Base-by-base conservation (phyloP, 2,113 vertebrate species). In the Notarius lentiginosus region DNA sequence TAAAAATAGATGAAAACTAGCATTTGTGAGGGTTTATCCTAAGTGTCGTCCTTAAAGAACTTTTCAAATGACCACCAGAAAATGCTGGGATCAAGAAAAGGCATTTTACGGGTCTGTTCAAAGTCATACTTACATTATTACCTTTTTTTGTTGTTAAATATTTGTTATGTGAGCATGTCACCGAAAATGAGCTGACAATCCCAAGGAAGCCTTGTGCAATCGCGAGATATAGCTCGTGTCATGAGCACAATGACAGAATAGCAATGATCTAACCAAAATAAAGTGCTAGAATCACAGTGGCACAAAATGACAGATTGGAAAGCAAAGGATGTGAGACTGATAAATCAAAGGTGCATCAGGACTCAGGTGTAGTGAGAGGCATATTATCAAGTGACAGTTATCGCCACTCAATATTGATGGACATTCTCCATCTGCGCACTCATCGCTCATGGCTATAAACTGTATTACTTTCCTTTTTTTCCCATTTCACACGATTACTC, bases 331-430 rank as follows among this genome's bases (percentile, higher is more conserved):
- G 49, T 84, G 49, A 84, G 20, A 12, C 17, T 73, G 34, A 41
- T 61, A 76, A 65, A 77, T 66, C 75, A 47, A 85, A 55, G 27
- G 41, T 55, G 7, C 18, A 0, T 66, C 10, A 7, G 72, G 72
- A 34, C 56, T 85, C 58, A 27, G 73, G 24, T 83, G 63, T 68
- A 83, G 82, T 11, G 61, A 58, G 17, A 58, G 55, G 70, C 72
- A 53, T 47, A 63, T 77, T 34, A 30, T 77, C 58, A 53, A 66
- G 60, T 79, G 73, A 34, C 56, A 55, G 22, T 79, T 66, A 61
- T 85, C 47, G 9, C 24, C 41, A 47, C 47, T 77, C 60, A 66
- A 53, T 79, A 66, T 66, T 66, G 73, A 30, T 55, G n/a, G 22
- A 72, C 27, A 1, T 41, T 72, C 10, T 77, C 58, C 58, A 53